A percentile compares a stretch with the other conserved stretches of the same genome.
Conservation (phyloP, 1,140 invertebrate species). For the Lepidurus couesii region DNA sequence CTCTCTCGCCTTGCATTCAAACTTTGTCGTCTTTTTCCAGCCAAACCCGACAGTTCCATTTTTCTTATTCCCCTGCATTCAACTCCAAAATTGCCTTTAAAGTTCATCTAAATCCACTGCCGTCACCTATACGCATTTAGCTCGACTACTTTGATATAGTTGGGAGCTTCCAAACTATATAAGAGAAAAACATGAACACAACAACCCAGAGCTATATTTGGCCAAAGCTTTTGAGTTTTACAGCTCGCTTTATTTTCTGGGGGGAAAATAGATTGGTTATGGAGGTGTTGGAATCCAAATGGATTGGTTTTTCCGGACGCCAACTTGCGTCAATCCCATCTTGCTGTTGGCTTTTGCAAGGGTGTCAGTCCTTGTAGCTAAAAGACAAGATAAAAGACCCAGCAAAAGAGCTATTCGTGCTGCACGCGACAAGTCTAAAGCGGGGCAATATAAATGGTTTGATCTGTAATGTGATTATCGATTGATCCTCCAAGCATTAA, state of each 20-base stretch:
- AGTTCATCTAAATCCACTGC: neutral
- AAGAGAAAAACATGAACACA: neutral
- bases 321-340: neutral
- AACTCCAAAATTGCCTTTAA: constrained; percentile 14
- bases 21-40: neutral
- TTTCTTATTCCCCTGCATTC: neutral
- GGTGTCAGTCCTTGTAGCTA: neutral
- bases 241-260: neutral
- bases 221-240: neutral
- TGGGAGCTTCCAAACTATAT: too few relatives aligned
- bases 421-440: neutral
- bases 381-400: neutral
- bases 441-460: neutral
- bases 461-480: neutral
- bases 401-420: neutral
- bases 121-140: neutral
- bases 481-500: neutral
- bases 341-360: neutral
- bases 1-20: neutral
- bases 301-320: neutral
- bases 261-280: neutral
- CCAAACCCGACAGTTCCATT: neutral
- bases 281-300: neutral
- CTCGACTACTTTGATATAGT: neutral
- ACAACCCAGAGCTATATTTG: neutral